Conservation (phyloP, 2,113 vertebrate species). For the Dasyornis broadbenti region DNA sequence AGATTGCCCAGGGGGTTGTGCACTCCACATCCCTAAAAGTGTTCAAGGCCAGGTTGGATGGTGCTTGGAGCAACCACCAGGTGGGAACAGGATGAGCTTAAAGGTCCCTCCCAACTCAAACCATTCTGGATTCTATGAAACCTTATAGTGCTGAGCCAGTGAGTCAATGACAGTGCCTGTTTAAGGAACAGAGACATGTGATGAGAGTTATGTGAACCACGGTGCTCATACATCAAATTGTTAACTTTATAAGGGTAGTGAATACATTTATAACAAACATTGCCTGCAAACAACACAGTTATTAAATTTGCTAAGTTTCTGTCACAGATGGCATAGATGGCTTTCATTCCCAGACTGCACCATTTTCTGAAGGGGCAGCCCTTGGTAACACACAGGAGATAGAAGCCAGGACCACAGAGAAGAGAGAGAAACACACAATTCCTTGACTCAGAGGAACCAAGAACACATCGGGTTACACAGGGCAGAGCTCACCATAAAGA, state of each 20-base stretch:
- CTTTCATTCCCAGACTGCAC: not conserved
- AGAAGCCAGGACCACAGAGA: fast-evolving
- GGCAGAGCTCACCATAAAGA: not conserved
- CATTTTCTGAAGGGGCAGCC: not conserved
- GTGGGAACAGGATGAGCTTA: not conserved
- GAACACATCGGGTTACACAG: not conserved
- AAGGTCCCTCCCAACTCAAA: not conserved
- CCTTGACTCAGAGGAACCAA: not conserved
- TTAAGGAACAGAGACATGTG: not conserved
- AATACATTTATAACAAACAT: not conserved
- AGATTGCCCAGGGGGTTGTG: not conserved
- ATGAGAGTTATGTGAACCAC: not conserved
- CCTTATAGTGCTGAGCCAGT: not conserved
- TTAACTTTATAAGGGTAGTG: not conserved
- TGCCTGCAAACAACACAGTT: not conserved
- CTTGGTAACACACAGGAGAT: not conserved
- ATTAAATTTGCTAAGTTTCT: not conserved
- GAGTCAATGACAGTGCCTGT: not conserved
- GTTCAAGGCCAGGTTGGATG: not conserved
- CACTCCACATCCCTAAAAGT: not conserved
- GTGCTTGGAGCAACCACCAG: not conserved
- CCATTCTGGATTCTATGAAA: not conserved
- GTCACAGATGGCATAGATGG: not conserved
- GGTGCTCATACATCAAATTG: not conserved
- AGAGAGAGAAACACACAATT: not conserved